Evolutionary conservation across 2,113 vertebrate genomes (phyloP).

Genomic region (Cacatua alba): DNA sequence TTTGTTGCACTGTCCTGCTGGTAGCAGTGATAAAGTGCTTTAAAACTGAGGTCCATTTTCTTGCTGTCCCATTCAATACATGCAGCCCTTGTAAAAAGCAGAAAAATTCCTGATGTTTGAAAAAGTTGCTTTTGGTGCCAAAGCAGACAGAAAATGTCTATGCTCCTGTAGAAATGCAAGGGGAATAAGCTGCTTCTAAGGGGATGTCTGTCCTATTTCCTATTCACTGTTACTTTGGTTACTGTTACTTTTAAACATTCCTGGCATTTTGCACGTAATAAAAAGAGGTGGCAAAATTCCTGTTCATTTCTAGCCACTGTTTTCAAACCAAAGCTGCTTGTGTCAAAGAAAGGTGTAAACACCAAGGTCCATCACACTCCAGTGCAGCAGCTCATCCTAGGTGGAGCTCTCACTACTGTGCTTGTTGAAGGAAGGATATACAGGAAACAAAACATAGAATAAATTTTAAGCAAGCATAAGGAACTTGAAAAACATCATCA

Average conservation of each 20-base stretch:
- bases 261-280: conserved; percentile 64
- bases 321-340: conserved; percentile 9
- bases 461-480: not conserved
- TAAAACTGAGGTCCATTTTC: conserved; percentile 31
- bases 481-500: not conserved
- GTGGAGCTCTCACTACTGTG: not conserved
- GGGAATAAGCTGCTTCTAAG: conserved; percentile 63
- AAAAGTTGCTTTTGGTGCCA: conserved; percentile 50
- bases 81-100: conserved; percentile 44
- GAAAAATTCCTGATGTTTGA: conserved; percentile 61
- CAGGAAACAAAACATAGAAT: fast-evolving
- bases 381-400: not conserved
- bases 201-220: conserved; percentile 61
- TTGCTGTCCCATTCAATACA: conserved; percentile 20
- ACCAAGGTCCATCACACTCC: not conserved
- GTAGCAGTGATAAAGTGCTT: conserved; percentile 19
- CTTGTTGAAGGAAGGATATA: not conserved
- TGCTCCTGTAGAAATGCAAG: conserved; percentile 47
- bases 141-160: conserved; percentile 55
- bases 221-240: conserved; percentile 66
- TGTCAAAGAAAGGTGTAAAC: not conserved
- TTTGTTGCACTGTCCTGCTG: not conserved
- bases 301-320: conserved; percentile 20
- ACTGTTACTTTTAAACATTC: conserved; percentile 70
- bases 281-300: conserved; percentile 50